Conservation (phyloP, 2,113 vertebrate species). For the Stictonetta naevosa region DNA sequence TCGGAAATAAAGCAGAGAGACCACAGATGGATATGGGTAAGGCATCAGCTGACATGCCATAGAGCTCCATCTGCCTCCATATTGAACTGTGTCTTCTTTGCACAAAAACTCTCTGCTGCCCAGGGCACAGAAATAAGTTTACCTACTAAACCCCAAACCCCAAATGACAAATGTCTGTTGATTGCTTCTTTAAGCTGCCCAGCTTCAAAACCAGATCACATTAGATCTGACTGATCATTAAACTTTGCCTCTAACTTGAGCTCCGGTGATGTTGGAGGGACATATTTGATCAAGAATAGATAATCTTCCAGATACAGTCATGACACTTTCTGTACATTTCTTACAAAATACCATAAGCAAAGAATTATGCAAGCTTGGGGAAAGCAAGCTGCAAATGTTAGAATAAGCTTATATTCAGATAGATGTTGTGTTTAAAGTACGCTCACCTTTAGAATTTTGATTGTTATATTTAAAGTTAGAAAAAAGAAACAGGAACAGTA, state of each 20-base stretch:
- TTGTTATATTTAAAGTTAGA: neutral
- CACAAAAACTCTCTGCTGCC: neutral
- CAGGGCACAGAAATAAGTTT: neutral
- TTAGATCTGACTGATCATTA: constrained; percentile 27
- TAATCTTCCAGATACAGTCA: neutral
- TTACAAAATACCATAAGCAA: neutral
- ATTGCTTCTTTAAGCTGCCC: constrained; percentile 20
- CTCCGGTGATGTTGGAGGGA: neutral
- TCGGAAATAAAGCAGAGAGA: neutral
- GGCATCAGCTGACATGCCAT: neutral
- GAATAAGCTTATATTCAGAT: neutral
- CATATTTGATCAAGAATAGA: neutral
- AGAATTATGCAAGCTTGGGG: neutral
- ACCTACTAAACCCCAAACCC: neutral
- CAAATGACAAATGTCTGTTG: neutral
- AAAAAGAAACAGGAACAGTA: neutral
- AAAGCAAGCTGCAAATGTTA: neutral
- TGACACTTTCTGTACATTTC: neutral
- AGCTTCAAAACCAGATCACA: constrained; percentile 5
- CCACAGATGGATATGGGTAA: accelerated
- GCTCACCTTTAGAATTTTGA: neutral
- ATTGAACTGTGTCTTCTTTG: neutral
- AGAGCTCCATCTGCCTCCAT: neutral
- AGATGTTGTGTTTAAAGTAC: neutral
- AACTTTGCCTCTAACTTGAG: neutral